Conservation (phyloP, 2,797 vertebrate genomes). For the Phylloscopus collybita region DNA sequence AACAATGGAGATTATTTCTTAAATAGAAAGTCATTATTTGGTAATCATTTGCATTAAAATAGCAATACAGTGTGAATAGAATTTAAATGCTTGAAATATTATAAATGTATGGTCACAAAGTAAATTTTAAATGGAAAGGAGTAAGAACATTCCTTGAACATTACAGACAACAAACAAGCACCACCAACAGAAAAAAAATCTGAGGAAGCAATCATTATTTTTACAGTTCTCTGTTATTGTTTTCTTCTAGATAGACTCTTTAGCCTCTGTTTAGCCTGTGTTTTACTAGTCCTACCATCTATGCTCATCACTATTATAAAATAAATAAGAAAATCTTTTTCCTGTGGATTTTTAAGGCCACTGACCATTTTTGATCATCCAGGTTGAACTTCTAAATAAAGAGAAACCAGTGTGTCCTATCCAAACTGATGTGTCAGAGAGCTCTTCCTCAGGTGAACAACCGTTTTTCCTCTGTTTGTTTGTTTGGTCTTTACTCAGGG, state of each 20-base stretch:
- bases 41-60: constrained; percentile 62
- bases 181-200: background rate
- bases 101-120: background rate
- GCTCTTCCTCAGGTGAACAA: background rate
- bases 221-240: background rate
- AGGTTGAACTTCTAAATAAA: background rate
- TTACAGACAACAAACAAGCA: background rate
- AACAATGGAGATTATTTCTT: constrained; percentile 25
- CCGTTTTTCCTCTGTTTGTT: background rate
- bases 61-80: constrained; percentile 6
- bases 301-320: background rate
- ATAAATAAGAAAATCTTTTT: background rate
- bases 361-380: background rate
- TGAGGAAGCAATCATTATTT: background rate
- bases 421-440: background rate
- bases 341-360: background rate
- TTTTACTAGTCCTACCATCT: background rate
- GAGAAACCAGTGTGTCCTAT: background rate
- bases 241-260: background rate
- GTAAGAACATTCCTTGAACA: background rate
- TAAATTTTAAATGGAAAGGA: background rate
- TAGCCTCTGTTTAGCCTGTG: background rate
- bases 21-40: constrained; percentile 54
- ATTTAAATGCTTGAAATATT: background rate
- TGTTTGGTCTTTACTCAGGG: background rate